These are phyloP conservation scores for Bursaphelenchus okinawaensis DNA, from an alignment of 2,888 invertebrate genomes.

Conservation along the genomic window DNA sequence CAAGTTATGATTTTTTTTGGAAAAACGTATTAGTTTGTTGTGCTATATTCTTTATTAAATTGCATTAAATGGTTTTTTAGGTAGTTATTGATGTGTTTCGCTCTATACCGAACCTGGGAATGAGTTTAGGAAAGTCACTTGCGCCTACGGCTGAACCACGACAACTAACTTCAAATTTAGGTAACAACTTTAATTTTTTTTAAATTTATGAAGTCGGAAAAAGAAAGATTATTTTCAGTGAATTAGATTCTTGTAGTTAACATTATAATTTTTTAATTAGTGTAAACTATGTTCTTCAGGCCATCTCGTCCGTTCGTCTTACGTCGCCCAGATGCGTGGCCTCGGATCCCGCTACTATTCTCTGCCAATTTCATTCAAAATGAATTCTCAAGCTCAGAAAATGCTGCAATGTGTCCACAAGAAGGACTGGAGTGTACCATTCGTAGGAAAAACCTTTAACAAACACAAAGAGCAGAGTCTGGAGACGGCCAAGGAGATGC, in stretches of 20 bases:
- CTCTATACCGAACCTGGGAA: slow-evolving; percentile 27
- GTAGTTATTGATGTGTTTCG: slow-evolving; percentile 47
- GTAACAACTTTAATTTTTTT: not conserved
- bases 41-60: too few relatives aligned
- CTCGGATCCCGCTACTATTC: slow-evolving; percentile 43
- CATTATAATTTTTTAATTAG: not conserved
- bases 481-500: slow-evolving; percentile 32
- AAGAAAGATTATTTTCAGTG: too few relatives aligned
- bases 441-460: slow-evolving; percentile 16
- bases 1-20: too few relatives aligned
- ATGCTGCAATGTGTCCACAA: slow-evolving; percentile 44
- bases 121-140: slow-evolving; percentile 15
- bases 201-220: too few relatives aligned
- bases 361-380: slow-evolving; percentile 35
- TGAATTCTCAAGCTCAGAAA: slow-evolving; percentile 36
- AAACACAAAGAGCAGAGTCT: slow-evolving; percentile 26
- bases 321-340: slow-evolving; percentile 37
- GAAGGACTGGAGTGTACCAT: slow-evolving; percentile 39
- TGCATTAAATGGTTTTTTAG: too few relatives aligned
- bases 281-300: slow-evolving; percentile 20
- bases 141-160: slow-evolving; percentile 42
- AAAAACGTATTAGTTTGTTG: too few relatives aligned
- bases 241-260: too few relatives aligned
- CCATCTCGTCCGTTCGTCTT: slow-evolving; percentile 28
- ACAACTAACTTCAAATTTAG: slow-evolving; percentile 29